Conservation (phyloP, 2,113 vertebrate species). For the Procavia capensis region DNA sequence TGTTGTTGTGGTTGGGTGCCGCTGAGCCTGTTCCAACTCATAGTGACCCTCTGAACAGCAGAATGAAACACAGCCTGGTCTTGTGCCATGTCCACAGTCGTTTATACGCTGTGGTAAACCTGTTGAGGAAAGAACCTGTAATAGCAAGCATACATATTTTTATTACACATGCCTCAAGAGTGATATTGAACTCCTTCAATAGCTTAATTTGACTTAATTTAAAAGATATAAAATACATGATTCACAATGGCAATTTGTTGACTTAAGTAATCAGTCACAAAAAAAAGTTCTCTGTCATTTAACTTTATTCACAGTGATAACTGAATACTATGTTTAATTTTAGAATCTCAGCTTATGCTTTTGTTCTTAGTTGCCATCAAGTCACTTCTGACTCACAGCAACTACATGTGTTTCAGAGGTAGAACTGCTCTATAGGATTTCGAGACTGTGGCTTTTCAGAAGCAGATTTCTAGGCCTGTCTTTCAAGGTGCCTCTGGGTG, state of each 20-base stretch:
- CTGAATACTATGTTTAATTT: conserved; percentile 30
- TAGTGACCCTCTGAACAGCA: too few relatives aligned
- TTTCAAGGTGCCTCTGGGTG: not conserved
- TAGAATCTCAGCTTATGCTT: not conserved
- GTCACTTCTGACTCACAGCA: not conserved
- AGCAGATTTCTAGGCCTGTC: not conserved
- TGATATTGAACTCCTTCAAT: not conserved
- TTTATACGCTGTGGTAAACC: not conserved
- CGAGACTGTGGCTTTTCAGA: not conserved
- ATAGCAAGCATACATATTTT: not conserved
- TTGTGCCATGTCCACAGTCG: too few relatives aligned
- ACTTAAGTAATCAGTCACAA: not conserved
- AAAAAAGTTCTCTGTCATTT: not conserved
- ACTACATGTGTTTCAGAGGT: not conserved
- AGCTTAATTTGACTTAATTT: not conserved
- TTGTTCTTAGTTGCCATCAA: not conserved
- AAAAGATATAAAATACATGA: not conserved
- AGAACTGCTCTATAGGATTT: not conserved
- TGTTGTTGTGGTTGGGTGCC: too few relatives aligned
- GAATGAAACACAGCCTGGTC: too few relatives aligned
- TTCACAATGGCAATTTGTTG: not conserved
- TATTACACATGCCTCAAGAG: not conserved
- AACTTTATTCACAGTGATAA: not conserved
- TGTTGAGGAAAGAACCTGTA: not conserved
- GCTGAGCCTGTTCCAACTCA: too few relatives aligned